phyloP scores from a whole-genome alignment of 2,113 vertebrate genomes.

The Burhinus bistriatus region DNA sequence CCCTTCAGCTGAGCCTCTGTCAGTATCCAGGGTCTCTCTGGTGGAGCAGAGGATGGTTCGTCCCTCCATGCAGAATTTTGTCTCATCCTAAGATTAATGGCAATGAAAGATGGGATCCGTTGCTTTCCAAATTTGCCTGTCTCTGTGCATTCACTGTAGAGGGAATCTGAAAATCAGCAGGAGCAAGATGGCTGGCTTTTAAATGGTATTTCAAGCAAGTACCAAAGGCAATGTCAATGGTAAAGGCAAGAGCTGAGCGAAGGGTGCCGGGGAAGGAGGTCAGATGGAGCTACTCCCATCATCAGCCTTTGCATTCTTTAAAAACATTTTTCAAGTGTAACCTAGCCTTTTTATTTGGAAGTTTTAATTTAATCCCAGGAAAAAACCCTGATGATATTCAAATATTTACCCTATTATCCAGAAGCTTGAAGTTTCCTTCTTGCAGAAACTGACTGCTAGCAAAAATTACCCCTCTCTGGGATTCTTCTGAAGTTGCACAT shows the following conservation, averaged over 20 bases:
- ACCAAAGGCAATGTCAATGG: neutral
- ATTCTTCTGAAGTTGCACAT: neutral
- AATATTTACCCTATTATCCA: neutral
- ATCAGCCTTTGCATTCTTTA: neutral
- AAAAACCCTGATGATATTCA: neutral
- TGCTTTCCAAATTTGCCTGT: neutral
- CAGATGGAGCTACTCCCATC: neutral
- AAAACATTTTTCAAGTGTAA: neutral
- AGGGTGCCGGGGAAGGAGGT: neutral
- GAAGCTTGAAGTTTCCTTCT: neutral
- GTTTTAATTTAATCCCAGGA: neutral
- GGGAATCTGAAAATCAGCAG: neutral
- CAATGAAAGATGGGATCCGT: neutral
- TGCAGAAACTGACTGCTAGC: neutral
- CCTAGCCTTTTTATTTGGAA: neutral
- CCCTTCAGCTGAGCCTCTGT: neutral
- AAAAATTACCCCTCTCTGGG: neutral
- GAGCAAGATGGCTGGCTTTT: neutral
- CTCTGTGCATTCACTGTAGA: neutral
- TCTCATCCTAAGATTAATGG: neutral
- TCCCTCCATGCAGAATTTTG: neutral
- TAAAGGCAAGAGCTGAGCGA: neutral
- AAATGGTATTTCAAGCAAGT: neutral
- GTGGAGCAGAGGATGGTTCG: neutral
- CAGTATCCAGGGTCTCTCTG: neutral